A percentile compares a stretch with the other conserved stretches of the same genome.
Conservation (phyloP, 2,797 vertebrate genomes). For the Zalophus californianus region DNA sequence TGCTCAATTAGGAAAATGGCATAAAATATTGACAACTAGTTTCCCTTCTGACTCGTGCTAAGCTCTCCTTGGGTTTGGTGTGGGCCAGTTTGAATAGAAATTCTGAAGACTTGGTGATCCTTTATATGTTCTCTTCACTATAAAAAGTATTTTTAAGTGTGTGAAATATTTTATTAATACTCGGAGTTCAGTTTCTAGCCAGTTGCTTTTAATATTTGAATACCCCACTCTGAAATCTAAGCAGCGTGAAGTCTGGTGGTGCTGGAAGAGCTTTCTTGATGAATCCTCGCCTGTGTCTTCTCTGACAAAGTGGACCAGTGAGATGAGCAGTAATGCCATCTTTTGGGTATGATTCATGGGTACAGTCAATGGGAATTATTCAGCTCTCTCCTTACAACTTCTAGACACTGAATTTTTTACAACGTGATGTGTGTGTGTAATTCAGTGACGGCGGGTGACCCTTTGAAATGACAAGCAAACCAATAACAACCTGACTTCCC, state of each 20-base stretch:
- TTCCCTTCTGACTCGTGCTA: not conserved
- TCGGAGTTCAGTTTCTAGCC: slow-evolving; percentile 33
- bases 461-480: slow-evolving; percentile 48
- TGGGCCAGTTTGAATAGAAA: not conserved
- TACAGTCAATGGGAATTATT: not conserved
- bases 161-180: slow-evolving; percentile 58
- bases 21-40: slow-evolving; percentile 24
- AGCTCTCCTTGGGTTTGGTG: slow-evolving; percentile 20
- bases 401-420: not conserved
- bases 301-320: not conserved
- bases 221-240: slow-evolving; percentile 41
- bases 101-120: slow-evolving; percentile 39
- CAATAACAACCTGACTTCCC: not conserved
- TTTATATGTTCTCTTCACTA: not conserved
- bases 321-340: not conserved
- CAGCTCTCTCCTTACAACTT: not conserved
- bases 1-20: slow-evolving; percentile 10
- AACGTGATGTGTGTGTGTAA: not conserved
- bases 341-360: not conserved
- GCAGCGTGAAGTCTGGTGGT: not conserved
- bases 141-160: slow-evolving; percentile 32
- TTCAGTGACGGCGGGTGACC: not conserved
- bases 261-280: not conserved
- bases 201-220: slow-evolving; percentile 58
- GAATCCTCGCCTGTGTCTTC: slow-evolving; percentile 19